These are phyloP conservation scores for Brachycybe producta DNA, from an alignment of 2,888 invertebrate species.

Conservation along the genomic window DNA sequence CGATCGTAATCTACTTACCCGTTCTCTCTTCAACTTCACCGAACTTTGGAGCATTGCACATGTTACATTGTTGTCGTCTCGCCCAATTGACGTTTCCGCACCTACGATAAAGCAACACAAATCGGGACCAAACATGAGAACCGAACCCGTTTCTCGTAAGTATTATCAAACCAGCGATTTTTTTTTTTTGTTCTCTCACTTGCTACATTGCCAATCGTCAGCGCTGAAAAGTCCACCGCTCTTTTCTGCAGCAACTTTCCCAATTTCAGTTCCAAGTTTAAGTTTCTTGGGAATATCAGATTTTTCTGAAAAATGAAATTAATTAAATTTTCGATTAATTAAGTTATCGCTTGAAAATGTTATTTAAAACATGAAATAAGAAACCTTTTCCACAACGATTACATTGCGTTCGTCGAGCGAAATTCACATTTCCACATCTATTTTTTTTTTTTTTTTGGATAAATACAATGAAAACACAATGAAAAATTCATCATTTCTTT, in stretches of 20 bases:
- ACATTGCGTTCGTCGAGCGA: conserved; percentile 76
- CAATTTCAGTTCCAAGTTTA: conserved; percentile 89
- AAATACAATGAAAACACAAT: background rate
- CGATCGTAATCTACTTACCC: conserved; percentile 25
- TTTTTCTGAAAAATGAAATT: conserved; percentile 31
- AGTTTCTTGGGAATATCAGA: conserved; percentile 48
- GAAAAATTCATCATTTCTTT: no score
- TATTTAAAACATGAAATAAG: conserved; percentile 14
- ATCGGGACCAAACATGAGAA: no score
- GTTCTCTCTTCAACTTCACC: conserved; percentile 74
- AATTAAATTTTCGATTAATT: conserved; percentile 11
- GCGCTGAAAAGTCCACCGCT: conserved; percentile 91
- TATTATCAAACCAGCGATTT: conserved; percentile 39
- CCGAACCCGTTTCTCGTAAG: background rate
- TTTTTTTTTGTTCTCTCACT: conserved; percentile 39
- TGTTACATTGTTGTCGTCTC: conserved; percentile 85
- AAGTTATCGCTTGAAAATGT: background rate
- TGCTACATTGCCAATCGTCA: conserved; percentile 99
- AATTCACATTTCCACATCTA: conserved; percentile 60
- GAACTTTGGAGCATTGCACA: conserved; percentile 96
- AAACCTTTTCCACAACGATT: conserved; percentile 76
- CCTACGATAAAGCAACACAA: conserved; percentile 28
- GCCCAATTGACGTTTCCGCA: conserved; percentile 99
- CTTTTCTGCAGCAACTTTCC: conserved; percentile 95
- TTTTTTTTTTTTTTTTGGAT: background rate